These are phyloP conservation scores for Thunnus maccoyii DNA, from an alignment of 2,113 vertebrate genomes.

Conservation along the genomic window DNA sequence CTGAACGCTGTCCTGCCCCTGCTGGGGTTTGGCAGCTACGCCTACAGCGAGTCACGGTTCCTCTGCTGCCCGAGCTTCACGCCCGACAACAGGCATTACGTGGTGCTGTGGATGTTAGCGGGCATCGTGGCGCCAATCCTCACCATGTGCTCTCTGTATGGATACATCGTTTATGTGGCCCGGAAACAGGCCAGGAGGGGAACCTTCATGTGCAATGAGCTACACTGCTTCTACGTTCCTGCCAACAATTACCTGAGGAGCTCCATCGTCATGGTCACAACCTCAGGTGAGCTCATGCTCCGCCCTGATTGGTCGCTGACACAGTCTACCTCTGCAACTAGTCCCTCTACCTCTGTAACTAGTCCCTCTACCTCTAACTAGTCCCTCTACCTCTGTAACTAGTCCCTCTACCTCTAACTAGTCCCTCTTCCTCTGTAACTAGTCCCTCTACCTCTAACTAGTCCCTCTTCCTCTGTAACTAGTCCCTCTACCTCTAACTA, in stretches of 20 bases:
- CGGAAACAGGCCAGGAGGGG: slow-evolving; percentile 81
- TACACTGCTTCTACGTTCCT: slow-evolving; percentile 86
- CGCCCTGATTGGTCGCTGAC: background rate
- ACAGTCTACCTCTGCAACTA: too few relatives aligned
- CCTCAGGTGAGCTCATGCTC: slow-evolving; percentile 76
- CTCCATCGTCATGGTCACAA: slow-evolving; percentile 80
- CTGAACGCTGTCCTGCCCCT: slow-evolving; percentile 76
- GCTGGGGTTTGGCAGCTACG: slow-evolving; percentile 80
- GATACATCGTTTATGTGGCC: slow-evolving; percentile 80
- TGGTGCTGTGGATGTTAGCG: slow-evolving; percentile 62
- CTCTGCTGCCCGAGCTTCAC: slow-evolving; percentile 77
- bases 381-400: too few relatives aligned
- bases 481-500: too few relatives aligned
- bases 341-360: too few relatives aligned
- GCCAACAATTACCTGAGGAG: slow-evolving; percentile 83
- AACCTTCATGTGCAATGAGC: slow-evolving; percentile 85
- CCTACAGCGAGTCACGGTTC: slow-evolving; percentile 74
- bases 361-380: too few relatives aligned
- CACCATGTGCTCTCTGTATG: slow-evolving; percentile 77
- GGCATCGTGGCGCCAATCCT: slow-evolving; percentile 76
- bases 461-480: too few relatives aligned
- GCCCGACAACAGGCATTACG: slow-evolving; percentile 62
- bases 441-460: too few relatives aligned
- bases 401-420: too few relatives aligned
- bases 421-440: too few relatives aligned